Evolutionary conservation across 2,797 vertebrate species (phyloP), one percentile per base, ranked within the genome.

Genomic region (Sebastes elongatus): DNA sequence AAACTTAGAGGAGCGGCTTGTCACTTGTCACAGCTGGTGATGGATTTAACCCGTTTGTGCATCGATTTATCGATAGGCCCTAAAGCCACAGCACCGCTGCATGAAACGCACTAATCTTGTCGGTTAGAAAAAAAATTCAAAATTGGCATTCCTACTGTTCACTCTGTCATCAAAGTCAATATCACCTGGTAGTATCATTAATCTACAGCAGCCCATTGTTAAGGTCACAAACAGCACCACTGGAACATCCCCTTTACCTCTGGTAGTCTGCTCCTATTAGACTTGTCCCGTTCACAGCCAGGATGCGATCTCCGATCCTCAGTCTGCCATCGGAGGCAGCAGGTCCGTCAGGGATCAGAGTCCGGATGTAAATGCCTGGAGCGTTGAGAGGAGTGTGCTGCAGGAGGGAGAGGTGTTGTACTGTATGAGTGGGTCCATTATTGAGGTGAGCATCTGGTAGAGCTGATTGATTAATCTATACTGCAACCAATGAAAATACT

Each of bases 351-450:
- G 97, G 97, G 23, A 99, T 97, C 86, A 99, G 95, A 0, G 98
- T 99, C 88, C 98, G 96, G 94, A 99, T 98, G 93, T 99, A 99
- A 91, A 99, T 99, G 53, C 98, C 98, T 0, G 98, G 97, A 59
- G 96, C 88, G 10, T 97, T 97, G 80, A 99, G 95, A 4, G 97
- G 96, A 0, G 98, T 99, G 95, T 99, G 98, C 98, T 99, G 95
- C 49, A 11, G 74, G 78, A 66, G 10, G 73, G 35, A 74, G 46
- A 56, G 3, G 63, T 42, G 27, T 71, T 27, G 10, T 65, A 6
- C 10, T 23, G n/a, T 28, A 4, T 49, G 8, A 22, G 25, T 16
- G 28, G 35, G 59, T 60, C 25, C 8, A 56, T 63, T 25, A 52
- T 64, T 52, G 27, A 56, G 10, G 3, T 22, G 27, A 49, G 10